Evolutionary conservation across 2,888 invertebrate species (phyloP), one percentile per base, ranked within the genome.

Genomic region (Oligia strigilis): DNA sequence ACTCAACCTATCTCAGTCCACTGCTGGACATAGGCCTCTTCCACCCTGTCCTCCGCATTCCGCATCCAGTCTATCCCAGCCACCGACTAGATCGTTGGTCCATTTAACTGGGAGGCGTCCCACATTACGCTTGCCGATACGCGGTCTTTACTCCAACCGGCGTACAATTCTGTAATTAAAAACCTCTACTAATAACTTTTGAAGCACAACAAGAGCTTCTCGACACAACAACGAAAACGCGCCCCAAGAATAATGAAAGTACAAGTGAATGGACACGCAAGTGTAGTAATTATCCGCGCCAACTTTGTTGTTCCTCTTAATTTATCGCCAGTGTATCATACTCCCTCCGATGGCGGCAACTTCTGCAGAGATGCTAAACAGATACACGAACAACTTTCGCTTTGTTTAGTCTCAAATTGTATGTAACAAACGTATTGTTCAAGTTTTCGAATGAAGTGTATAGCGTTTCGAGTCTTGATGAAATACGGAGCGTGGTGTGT

Each of bases 251-350:
- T 94, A 95, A 95, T 95, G 96, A 97, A 96, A 96, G 96, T 94
- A 96, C 95, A 96, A 96, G 95, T 95, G 94, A 96, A 95, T 93
- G 96, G 97, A 96, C 96, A 96, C 95, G 94, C 94, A 93, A 91
- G 92, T 91, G 93, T 93, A 91, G 94, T 94, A 95, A 96, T 95
- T 96, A 95, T 95, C 93, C 92, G 88, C 86, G 85, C 90, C 90
- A 95, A 95, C 92, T 95, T 95, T 93, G 93, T 93, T 92, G 91
- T 92, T 92, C 78, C 90, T 91, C 91, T 90, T 93, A 94, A 95
- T 95, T 96, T 95, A 95, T 94, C 91, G 93, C 85, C 88, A 79
- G 91, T 90, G 93, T 92, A 92, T 93, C 93, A 91, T 90, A 92
- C 88, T 90, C 90, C 78, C 80, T 77, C 78, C 79, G 75, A 80